phyloP scores from a whole-genome alignment of 2,797 vertebrate genomes.

The Orientallactaga sibirica region DNA sequence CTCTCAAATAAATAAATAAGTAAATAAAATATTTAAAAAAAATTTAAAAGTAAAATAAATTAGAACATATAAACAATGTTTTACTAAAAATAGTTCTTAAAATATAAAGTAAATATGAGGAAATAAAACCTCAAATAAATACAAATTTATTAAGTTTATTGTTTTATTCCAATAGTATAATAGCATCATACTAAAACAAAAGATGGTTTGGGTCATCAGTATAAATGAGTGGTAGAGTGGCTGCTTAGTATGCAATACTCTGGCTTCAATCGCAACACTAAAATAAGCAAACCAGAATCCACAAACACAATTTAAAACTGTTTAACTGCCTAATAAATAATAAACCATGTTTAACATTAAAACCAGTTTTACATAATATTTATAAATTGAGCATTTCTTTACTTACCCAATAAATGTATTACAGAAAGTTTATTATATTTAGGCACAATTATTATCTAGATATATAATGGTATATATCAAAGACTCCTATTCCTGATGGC shows the following conservation, averaged over 20 bases:
- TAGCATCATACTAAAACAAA: background rate
- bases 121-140: background rate
- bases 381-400: conserved; percentile 33
- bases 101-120: conserved; percentile 20
- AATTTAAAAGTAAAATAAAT: conserved; percentile 11
- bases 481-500: background rate
- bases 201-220: background rate
- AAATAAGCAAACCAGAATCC: background rate
- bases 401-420: background rate
- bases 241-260: background rate
- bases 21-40: too few relatives aligned
- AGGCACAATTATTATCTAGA: background rate
- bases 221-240: background rate
- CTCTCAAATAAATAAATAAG: too few relatives aligned
- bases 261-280: background rate
- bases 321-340: conserved; percentile 19
- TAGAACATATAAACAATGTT: background rate
- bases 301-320: background rate
- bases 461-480: background rate
- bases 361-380: background rate
- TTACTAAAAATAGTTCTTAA: background rate
- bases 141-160: background rate
- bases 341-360: background rate
- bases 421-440: background rate
- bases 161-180: background rate